phyloP scores from a whole-genome alignment of 2,113 vertebrate genomes.

The Hyperopisus bebe region DNA sequence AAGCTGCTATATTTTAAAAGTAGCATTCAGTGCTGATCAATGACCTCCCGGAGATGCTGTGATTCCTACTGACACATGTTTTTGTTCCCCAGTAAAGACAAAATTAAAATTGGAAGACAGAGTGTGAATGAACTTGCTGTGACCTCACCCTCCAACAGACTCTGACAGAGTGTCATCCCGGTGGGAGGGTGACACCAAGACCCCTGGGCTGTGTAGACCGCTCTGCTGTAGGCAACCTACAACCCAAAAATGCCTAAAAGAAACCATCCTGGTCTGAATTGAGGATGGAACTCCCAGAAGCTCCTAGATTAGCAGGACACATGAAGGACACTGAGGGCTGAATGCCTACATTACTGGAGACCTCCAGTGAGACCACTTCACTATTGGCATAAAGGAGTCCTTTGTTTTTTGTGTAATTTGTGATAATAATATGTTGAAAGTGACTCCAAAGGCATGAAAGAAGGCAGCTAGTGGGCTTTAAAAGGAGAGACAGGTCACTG shows the following conservation, averaged over 20 bases:
- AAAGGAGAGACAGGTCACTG: not conserved
- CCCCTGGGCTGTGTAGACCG: not conserved
- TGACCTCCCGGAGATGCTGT: slow-evolving; percentile 43
- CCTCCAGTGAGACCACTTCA: not conserved
- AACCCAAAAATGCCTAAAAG: not conserved
- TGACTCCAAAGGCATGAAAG: not conserved
- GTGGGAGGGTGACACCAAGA: not conserved
- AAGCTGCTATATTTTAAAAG: not conserved
- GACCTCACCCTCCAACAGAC: slow-evolving; percentile 38
- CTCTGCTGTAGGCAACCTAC: not conserved
- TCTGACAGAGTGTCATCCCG: not conserved
- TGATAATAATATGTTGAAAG: not conserved
- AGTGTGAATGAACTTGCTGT: slow-evolving; percentile 46
- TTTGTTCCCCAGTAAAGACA: slow-evolving; percentile 48
- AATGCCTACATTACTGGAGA: not conserved
- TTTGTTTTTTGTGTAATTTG: not conserved
- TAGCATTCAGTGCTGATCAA: slow-evolving; percentile 27
- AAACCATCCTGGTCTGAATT: not conserved
- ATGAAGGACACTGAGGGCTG: not conserved
- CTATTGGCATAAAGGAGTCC: not conserved
- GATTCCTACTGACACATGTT: slow-evolving; percentile 53
- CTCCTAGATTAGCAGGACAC: not conserved
- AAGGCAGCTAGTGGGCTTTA: not conserved
- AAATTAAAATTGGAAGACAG: slow-evolving; percentile 38
- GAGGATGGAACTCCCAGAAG: not conserved